These are phyloP conservation scores for Acridotheres tristis DNA, from an alignment of 2,797 vertebrate genomes.

Conservation along the genomic window DNA sequence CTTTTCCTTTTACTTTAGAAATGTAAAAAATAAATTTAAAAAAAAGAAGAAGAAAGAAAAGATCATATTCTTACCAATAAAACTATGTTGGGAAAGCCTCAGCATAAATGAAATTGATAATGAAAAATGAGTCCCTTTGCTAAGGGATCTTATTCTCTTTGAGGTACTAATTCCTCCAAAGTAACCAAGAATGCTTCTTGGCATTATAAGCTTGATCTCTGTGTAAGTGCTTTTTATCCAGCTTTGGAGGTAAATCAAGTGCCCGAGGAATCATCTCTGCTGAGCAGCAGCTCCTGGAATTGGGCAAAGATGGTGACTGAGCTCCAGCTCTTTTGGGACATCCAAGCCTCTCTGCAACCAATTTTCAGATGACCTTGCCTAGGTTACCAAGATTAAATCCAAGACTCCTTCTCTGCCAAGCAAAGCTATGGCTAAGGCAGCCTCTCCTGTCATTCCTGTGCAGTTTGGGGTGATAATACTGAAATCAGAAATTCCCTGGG, in stretches of 20 bases:
- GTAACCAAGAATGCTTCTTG: not conserved
- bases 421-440: not conserved
- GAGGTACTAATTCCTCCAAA: not conserved
- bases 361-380: not conserved
- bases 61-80: not conserved
- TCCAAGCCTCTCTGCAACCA: not conserved
- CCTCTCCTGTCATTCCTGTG: not conserved
- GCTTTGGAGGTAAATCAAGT: not conserved
- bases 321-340: not conserved
- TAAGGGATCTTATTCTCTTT: not conserved
- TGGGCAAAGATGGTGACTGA: not conserved
- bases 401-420: not conserved
- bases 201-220: not conserved
- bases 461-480: not conserved
- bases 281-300: not conserved
- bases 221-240: not conserved
- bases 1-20: not conserved
- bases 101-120: not conserved
- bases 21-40: not conserved
- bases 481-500: not conserved
- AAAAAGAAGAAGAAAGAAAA: not conserved
- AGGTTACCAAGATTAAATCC: not conserved
- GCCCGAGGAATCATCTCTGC: not conserved
- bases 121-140: not conserved
- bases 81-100: not conserved